Evolutionary conservation across 2,888 invertebrate genomes (phyloP).

Genomic region (Diarsia brunnea): DNA sequence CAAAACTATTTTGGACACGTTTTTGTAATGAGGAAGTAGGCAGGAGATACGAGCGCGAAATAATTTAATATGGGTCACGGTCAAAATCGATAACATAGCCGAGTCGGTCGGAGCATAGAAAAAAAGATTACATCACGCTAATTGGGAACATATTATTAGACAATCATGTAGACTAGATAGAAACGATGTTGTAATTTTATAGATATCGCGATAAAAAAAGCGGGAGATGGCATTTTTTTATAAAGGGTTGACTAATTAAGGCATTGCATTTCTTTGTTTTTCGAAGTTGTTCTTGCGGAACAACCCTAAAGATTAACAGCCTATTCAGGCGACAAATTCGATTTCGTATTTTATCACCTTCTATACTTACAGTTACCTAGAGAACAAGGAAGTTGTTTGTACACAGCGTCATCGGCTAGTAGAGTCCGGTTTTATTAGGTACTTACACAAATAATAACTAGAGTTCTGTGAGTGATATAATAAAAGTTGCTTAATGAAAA

Average conservation of each 20-base stretch:
- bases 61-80: conserved; percentile 77
- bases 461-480: background rate
- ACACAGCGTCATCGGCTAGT: conserved; percentile 45
- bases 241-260: background rate
- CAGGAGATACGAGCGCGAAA: conserved; percentile 54
- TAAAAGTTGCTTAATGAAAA: background rate
- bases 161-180: conserved; percentile 9
- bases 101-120: conserved; percentile 45
- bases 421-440: conserved; percentile 37
- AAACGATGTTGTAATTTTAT: conserved; percentile 13
- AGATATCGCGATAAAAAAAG: conserved; percentile 22
- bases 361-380: conserved; percentile 46
- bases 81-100: conserved; percentile 73
- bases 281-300: conserved; percentile 22
- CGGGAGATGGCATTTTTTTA: conserved; percentile 29
- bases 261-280: conserved; percentile 4
- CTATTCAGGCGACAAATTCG: conserved; percentile 28
- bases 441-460: background rate
- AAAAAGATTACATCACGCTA: conserved; percentile 51
- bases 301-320: conserved; percentile 35
- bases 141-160: conserved; percentile 17
- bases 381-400: conserved; percentile 70
- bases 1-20: conserved; percentile 44
- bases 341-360: conserved; percentile 52
- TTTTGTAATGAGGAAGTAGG: conserved; percentile 52